Conservation (phyloP, 2,888 invertebrate genomes). For the Eumerus sabulonum region DNA sequence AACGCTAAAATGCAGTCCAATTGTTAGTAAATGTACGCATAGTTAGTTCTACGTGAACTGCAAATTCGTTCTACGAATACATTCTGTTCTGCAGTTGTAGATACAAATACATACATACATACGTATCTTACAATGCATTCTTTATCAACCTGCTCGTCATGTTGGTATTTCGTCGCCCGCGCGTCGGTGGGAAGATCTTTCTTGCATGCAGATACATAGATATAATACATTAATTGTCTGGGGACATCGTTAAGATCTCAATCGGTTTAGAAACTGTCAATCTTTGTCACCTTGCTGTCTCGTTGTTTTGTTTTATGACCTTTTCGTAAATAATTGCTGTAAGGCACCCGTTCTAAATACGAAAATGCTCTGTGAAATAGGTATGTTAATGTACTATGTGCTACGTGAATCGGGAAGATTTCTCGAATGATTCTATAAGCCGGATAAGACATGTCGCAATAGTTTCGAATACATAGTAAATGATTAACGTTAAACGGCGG, state of each 20-base stretch:
- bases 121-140: slow-evolving; percentile 48
- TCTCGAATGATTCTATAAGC: slow-evolving; percentile 34
- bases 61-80: slow-evolving; percentile 21
- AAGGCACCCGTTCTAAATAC: no score
- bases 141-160: slow-evolving; percentile 24
- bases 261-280: slow-evolving; percentile 12
- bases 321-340: neutral
- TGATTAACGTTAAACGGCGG: slow-evolving; percentile 66
- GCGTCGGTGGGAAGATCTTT: no score
- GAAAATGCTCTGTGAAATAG: no score
- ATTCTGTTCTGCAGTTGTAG: slow-evolving; percentile 23
- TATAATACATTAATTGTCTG: slow-evolving; percentile 1
- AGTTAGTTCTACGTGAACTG: slow-evolving; percentile 50
- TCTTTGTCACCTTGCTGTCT: neutral
- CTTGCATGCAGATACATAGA: no score
- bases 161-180: no score
- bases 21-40: slow-evolving; percentile 63
- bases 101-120: slow-evolving; percentile 40
- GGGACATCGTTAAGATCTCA: neutral
- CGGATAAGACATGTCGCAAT: slow-evolving; percentile 62
- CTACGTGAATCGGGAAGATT: neutral
- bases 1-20: slow-evolving; percentile 62
- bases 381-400: no score
- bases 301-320: neutral
- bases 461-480: slow-evolving; percentile 29